Evolutionary conservation across 2,113 vertebrate genomes (phyloP).

Genomic region (Trematomus loennbergii): DNA sequence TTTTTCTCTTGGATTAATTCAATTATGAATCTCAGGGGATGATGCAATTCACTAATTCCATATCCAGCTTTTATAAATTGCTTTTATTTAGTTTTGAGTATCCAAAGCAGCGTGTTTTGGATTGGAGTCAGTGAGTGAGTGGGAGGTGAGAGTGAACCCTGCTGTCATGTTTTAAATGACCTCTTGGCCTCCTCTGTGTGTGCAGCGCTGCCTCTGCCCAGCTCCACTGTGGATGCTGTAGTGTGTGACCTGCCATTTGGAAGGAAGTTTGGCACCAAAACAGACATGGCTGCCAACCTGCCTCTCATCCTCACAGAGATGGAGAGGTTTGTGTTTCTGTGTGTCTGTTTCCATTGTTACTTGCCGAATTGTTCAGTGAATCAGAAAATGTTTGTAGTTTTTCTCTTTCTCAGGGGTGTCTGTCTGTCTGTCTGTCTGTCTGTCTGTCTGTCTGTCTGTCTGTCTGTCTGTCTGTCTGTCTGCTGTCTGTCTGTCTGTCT

Average conservation of each 20-base stretch:
- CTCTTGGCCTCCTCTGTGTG: constrained; percentile 16
- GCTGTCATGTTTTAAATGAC: constrained; percentile 35
- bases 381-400: background rate
- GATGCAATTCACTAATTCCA: too few relatives aligned
- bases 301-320: constrained; percentile 88
- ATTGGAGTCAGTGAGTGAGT: constrained; percentile 10
- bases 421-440: too few relatives aligned
- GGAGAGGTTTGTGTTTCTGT: constrained; percentile 86
- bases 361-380: constrained; percentile 6
- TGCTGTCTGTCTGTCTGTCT: too few relatives aligned
- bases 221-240: constrained; percentile 85
- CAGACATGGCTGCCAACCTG: constrained; percentile 80
- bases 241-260: constrained; percentile 95
- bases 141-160: constrained; percentile 24
- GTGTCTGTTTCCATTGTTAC: constrained; percentile 8
- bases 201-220: constrained; percentile 86
- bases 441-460: too few relatives aligned
- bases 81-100: background rate
- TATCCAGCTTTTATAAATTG: too few relatives aligned
- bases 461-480: too few relatives aligned
- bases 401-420: too few relatives aligned
- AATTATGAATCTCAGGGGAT: too few relatives aligned
- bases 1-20: too few relatives aligned
- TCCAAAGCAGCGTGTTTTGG: background rate
- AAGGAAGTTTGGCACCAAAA: constrained; percentile 89